A percentile compares a stretch with the other conserved stretches of the same genome.
These are phyloP conservation scores for Myripristis jacobus DNA, from an alignment of 2,797 vertebrate genomes.

Conservation along the genomic window DNA sequence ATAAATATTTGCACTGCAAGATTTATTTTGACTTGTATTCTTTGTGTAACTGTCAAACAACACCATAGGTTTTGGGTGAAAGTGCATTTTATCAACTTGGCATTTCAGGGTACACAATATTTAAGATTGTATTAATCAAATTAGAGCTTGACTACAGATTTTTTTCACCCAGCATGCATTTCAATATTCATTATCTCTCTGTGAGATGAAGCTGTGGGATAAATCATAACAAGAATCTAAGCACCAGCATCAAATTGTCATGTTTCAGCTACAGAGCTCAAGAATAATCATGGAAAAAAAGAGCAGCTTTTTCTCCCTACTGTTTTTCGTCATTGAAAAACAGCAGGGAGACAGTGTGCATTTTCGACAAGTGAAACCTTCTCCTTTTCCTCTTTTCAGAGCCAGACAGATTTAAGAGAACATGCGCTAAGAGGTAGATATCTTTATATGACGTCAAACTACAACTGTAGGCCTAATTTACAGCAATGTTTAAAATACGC, in stretches of 20 bases:
- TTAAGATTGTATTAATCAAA: background rate
- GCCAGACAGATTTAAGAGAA: slow-evolving; percentile 25
- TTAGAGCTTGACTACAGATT: background rate
- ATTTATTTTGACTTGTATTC: background rate
- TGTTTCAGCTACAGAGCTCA: background rate
- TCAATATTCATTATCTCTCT: too few relatives aligned
- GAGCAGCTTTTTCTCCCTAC: background rate
- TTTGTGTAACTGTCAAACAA: background rate
- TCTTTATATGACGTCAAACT: background rate
- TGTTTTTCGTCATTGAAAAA: background rate
- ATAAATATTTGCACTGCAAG: background rate
- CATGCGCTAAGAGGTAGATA: slow-evolving; percentile 55
- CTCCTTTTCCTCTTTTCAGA: slow-evolving; percentile 54
- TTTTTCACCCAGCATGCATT: too few relatives aligned
- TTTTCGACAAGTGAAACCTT: background rate
- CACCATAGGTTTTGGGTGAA: background rate
- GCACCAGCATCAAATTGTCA: background rate
- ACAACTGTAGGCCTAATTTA: background rate
- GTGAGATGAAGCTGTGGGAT: too few relatives aligned
- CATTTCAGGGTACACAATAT: background rate
- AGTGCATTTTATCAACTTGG: background rate
- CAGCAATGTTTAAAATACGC: background rate
- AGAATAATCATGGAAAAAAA: background rate
- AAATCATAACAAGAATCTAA: too few relatives aligned
- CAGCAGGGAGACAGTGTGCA: background rate